phyloP scores from a whole-genome alignment of 2,888 invertebrate species.

The Acleris laterana region DNA sequence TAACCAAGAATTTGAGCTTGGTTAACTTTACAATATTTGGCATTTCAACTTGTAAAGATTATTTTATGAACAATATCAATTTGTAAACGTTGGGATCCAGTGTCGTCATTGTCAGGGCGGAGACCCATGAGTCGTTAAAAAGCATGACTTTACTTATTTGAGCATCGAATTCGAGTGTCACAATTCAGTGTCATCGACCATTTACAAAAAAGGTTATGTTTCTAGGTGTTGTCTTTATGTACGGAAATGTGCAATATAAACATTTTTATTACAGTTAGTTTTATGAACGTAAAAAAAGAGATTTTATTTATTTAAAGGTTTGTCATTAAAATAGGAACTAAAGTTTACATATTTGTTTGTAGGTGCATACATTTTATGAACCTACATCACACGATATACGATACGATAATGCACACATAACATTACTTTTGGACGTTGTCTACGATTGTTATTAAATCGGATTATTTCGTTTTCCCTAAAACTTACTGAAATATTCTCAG shows the following conservation, averaged over 20 bases:
- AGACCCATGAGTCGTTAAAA: constrained; percentile 42
- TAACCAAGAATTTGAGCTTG: constrained; percentile 9
- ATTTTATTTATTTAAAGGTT: no score
- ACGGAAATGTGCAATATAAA: not conserved
- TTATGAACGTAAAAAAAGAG: no score
- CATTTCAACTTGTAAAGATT: constrained; percentile 11
- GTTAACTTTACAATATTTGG: constrained; percentile 6
- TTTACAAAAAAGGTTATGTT: not conserved
- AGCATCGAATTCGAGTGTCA: constrained; percentile 6
- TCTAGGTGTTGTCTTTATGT: not conserved
- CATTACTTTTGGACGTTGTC: no score
- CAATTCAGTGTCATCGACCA: not conserved
- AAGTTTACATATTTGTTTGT: no score
- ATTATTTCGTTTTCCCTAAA: no score
- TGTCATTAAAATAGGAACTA: no score
- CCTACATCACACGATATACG: no score
- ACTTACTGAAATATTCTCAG: no score
- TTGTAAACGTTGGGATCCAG: constrained; percentile 11
- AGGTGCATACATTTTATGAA: no score
- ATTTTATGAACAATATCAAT: constrained; percentile 2
- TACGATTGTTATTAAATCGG: no score
- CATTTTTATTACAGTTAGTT: no score
- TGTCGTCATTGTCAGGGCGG: constrained; percentile 11
- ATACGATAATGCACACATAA: no score
- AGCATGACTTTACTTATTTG: constrained; percentile 45